Percentiles rank a stretch among this genome's conserved stretches.
Conservation (phyloP, 2,888 invertebrate genomes). For the Epirrhoe tristata region DNA sequence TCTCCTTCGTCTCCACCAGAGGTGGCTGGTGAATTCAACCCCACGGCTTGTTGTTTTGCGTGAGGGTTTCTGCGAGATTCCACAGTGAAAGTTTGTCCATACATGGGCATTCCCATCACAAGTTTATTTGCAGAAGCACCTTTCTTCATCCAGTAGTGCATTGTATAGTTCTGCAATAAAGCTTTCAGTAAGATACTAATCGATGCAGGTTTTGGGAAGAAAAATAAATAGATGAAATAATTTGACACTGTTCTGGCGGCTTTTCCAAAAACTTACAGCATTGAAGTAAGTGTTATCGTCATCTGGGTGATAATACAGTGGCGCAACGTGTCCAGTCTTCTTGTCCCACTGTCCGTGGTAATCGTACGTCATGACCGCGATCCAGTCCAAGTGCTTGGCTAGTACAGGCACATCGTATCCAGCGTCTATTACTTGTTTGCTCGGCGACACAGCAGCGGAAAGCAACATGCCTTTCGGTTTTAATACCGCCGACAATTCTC, state of each 20-base stretch:
- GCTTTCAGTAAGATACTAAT: conserved; percentile 23
- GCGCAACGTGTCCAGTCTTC: conserved; percentile 95
- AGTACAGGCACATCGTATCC: conserved; percentile 93
- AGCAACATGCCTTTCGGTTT: conserved; percentile 89
- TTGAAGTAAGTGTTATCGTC: conserved; percentile 94
- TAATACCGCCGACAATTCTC: conserved; percentile 89
- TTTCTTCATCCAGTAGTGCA: conserved; percentile 95
- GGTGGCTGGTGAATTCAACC: conserved; percentile 90
- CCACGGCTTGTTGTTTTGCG: conserved; percentile 82
- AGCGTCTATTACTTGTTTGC: conserved; percentile 94
- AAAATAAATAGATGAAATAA: neutral
- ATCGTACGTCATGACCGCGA: conserved; percentile 97
- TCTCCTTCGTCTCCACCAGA: conserved; percentile 94
- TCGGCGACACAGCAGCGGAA: conserved; percentile 94
- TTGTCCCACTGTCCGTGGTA: conserved; percentile 97
- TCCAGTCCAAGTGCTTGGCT: conserved; percentile 93
- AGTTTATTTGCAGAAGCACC: conserved; percentile 93
- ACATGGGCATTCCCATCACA: conserved; percentile 95
- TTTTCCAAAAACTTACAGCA: conserved; percentile 84
- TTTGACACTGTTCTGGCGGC: neutral
- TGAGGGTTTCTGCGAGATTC: conserved; percentile 44
- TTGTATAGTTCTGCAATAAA: conserved; percentile 90
- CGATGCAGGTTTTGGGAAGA: neutral
- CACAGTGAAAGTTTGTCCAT: conserved; percentile 93
- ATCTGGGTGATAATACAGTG: conserved; percentile 92